Base-by-base conservation (phyloP, 92 coral and sea anemone species). In the Montipora capitata region DNA sequence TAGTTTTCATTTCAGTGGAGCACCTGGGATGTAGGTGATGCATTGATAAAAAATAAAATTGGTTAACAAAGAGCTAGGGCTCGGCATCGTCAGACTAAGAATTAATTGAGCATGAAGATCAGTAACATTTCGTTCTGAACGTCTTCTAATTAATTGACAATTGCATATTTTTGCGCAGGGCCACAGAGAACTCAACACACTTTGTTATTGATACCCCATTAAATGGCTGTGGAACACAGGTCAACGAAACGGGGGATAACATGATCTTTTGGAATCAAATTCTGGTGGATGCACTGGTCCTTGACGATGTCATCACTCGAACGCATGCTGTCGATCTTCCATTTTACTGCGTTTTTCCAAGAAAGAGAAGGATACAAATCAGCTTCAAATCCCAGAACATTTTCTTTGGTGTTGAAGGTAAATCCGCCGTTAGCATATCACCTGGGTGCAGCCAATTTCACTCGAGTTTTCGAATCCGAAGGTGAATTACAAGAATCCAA, bases 301-400 rank as follows among this genome's bases (percentile, higher is more conserved):
- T 83, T 43, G 81, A 74, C 16, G 10, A 8, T 62, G 88, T 83
- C 38, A 63, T 83, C 44, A 72, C 88, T 38, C 71, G 88, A 40
- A 57, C 80, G 44, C 77, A 63, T 11, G 87, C 80, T 56, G 43
- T 80, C 65, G 35, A 12, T 2, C 15, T 87, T 16, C 91, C 87
- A 45, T 87, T 87, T 52, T 80, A 80, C 80, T 87, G 91, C 86
- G 57, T 68, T 35, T 87, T 57, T 72, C 80, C 91, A 10, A 80
- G 75, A 52, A 59, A 52, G 74, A 80, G 70, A 41, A 27, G 59
- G 51, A 15, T 87, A 13, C 71, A 80, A 51, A 20, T 80, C 3
- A 27, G 66, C 44, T 87, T 69, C 65, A 48, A 18, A 10, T 69
- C 87, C 2, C 45, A 10, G 10, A 72, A 35, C 15, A 61, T 80